These are phyloP conservation scores for Henicopernis longicauda DNA, from an alignment of 2,113 vertebrate species.

Conservation along the genomic window DNA sequence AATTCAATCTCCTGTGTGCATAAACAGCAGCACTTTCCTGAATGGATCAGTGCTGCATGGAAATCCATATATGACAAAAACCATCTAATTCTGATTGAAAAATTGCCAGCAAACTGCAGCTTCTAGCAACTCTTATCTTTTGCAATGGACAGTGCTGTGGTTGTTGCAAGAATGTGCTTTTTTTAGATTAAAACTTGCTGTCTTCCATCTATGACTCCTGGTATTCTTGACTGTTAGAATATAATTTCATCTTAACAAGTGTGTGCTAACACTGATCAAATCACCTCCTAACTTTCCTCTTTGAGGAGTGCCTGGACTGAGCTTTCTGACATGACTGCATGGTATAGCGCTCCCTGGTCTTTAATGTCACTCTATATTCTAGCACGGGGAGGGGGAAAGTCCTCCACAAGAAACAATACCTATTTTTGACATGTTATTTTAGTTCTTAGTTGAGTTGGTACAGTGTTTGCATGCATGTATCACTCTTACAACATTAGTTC, in stretches of 20 bases:
- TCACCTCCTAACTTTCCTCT: neutral
- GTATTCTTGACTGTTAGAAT: neutral
- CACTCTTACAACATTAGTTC: neutral
- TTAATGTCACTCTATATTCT: neutral
- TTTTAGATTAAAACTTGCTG: neutral
- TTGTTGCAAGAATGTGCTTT: neutral
- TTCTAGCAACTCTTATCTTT: neutral
- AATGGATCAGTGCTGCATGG: neutral
- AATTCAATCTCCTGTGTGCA: neutral
- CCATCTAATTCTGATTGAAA: neutral
- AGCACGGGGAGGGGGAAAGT: neutral
- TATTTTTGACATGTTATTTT: slow-evolving; percentile 1
- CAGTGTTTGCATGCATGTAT: neutral
- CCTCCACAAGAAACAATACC: neutral
- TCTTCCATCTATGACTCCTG: neutral
- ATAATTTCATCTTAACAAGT: neutral
- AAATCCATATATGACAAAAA: neutral
- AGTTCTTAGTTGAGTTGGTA: neutral
- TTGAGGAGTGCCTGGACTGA: neutral
- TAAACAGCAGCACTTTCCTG: neutral
- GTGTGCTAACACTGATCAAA: neutral
- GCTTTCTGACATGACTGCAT: neutral
- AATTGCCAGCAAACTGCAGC: neutral
- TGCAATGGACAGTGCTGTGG: neutral
- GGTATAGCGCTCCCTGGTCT: neutral